phyloP scores from a whole-genome alignment of 2,888 invertebrate species.

The Empis stercorea region DNA sequence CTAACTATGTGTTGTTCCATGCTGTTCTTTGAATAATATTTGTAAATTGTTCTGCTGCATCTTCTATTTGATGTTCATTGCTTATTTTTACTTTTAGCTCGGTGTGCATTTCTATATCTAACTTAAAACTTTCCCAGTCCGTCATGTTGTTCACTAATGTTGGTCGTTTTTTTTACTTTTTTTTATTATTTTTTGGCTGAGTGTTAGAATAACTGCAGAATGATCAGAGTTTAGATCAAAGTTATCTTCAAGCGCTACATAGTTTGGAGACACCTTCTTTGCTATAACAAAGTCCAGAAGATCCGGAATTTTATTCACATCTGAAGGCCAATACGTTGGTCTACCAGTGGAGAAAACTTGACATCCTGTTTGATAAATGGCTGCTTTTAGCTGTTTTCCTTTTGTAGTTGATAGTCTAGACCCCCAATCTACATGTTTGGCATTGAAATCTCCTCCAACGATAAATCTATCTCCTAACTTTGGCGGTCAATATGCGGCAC shows the following conservation, averaged over 20 bases:
- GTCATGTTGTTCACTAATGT: background rate
- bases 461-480: too few species aligned
- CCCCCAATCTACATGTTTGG: background rate
- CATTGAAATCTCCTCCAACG: background rate
- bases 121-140: background rate
- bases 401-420: background rate
- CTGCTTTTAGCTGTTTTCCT: background rate
- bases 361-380: background rate
- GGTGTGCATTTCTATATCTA: background rate
- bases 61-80: background rate
- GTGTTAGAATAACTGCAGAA: background rate
- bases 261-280: background rate
- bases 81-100: background rate
- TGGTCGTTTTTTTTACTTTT: background rate
- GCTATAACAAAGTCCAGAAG: constrained; percentile 2
- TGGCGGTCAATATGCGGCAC: too few species aligned
- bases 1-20: background rate
- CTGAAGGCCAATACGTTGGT: constrained; percentile 2
- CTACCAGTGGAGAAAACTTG: background rate
- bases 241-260: background rate
- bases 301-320: constrained; percentile 1
- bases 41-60: background rate
- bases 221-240: constrained; percentile 4
- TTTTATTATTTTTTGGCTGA: background rate
- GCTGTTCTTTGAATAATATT: background rate